Base-by-base conservation (phyloP, 2,888 invertebrate species). In the Polymixis flavicincta region DNA sequence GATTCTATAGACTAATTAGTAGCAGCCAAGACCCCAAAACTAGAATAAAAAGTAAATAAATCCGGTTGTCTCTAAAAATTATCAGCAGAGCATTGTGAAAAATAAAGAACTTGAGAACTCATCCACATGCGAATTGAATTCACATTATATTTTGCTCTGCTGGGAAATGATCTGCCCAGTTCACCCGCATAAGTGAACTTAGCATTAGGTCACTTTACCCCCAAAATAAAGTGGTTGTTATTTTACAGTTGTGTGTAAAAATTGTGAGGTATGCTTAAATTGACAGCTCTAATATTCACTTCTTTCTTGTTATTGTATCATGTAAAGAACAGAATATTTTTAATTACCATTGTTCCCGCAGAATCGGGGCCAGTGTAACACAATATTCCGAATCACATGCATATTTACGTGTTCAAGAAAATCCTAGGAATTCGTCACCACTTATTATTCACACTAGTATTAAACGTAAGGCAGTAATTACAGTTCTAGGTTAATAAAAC, bases 381-480 rank as follows among this genome's bases (percentile, higher is more conserved):
- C 63, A 69, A 82, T 68, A 68, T 65, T 68, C 37, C 28, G 52
- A 71, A 77, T 70, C 66, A 78, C 72, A 71, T 72, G 68, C 73
- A 81, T 84, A 71, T 50, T 76, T 48, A 75, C 73, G 63, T 81
- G 75, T 78, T 73, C 28, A 55, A 77, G 64, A 69, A 71, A 76
- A 65, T 76, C 68, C 70, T 73, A 71, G 57, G 70, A 83, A 83
- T 80, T 83, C 73, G 64, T 71, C 72, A 68, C 52, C 54, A 71
- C 76, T 73, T 80, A 71, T 63, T 83, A 83, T 71, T 83, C 83
- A 80, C 74, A 76, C 76, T 61, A 59, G 50, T 66, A 73, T 65
- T 70, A 76, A 67, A 78, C 54, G 9, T 68, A 78, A 71, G 78
- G 13, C 67, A 50, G 78, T 83, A 80, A 83, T 80, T 83, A 83